A percentile compares a stretch with the other conserved stretches of the same genome.
Evolutionary conservation across 2,888 invertebrate genomes (phyloP).

Genomic region (Brachyptera putata): DNA sequence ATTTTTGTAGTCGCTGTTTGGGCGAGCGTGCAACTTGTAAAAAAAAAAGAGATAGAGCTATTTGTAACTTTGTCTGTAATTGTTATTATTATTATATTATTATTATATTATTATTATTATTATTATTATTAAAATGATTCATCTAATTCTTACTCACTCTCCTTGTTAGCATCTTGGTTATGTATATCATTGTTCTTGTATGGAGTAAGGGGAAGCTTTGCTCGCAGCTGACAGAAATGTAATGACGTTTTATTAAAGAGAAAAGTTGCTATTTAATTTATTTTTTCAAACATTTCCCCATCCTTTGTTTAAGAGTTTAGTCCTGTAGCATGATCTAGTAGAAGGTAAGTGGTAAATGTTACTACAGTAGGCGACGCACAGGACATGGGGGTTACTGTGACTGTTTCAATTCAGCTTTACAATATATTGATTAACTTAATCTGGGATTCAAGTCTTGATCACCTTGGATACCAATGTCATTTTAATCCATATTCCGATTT

Average conservation of each 20-base stretch:
- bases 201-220: background rate
- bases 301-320: no score
- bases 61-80: conserved; percentile 33
- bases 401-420: no score
- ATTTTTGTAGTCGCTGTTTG: conserved; percentile 29
- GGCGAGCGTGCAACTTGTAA: conserved; percentile 26
- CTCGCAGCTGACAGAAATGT: conserved; percentile 10
- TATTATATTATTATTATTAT: conserved; percentile 19
- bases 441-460: no score
- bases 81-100: conserved; percentile 27
- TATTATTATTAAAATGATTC: background rate
- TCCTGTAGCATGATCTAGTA: no score
- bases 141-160: conserved; percentile 13
- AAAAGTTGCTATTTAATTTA: conserved; percentile 22
- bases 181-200: conserved; percentile 20
- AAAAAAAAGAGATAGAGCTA: conserved; percentile 25
- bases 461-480: no score
- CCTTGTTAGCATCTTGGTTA: conserved; percentile 29
- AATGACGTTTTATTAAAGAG: conserved; percentile 22
- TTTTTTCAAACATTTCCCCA: no score
- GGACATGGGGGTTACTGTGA: no score
- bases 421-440: no score
- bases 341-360: no score
- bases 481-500: no score
- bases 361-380: no score